phyloP scores from a whole-genome alignment of 1,140 invertebrate species.

The Microplitis mediator region DNA sequence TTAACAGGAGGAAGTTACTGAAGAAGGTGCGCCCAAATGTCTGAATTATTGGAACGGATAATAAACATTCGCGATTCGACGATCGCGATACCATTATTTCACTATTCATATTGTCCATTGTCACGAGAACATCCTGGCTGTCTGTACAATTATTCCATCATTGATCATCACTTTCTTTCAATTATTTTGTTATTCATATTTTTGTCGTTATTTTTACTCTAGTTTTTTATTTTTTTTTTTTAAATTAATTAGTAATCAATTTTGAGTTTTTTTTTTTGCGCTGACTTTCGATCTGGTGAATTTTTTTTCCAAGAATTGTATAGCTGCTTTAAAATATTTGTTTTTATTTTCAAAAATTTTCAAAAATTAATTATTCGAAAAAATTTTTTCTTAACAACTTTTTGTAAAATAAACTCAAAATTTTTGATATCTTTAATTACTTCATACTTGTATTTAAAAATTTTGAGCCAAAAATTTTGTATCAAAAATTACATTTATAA shows the following conservation, averaged over 20 bases:
- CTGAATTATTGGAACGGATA: slow-evolving; percentile 20
- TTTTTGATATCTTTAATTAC: too few relatives aligned
- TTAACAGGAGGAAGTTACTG: slow-evolving; percentile 16
- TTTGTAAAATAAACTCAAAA: too few relatives aligned
- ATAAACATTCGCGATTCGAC: slow-evolving; percentile 5
- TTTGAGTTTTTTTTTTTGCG: too few relatives aligned
- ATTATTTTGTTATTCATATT: background rate
- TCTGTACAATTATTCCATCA: too few relatives aligned
- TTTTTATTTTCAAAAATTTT: background rate
- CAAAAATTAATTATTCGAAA: too few relatives aligned
- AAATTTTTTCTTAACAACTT: too few relatives aligned
- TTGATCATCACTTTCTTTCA: background rate
- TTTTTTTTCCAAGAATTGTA: background rate
- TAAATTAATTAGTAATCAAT: too few relatives aligned
- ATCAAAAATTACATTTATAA: too few relatives aligned
- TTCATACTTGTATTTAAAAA: too few relatives aligned
- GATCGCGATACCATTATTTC: slow-evolving; percentile 10
- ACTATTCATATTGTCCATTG: background rate
- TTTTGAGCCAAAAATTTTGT: too few relatives aligned
- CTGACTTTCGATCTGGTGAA: background rate
- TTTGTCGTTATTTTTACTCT: too few relatives aligned
- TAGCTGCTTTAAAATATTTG: background rate
- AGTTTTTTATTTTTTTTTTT: too few relatives aligned
- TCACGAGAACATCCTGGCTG: background rate
- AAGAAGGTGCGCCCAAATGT: slow-evolving; percentile 2